These are phyloP conservation scores for Oceanites oceanicus DNA, from an alignment of 2,113 vertebrate genomes.

Conservation along the genomic window DNA sequence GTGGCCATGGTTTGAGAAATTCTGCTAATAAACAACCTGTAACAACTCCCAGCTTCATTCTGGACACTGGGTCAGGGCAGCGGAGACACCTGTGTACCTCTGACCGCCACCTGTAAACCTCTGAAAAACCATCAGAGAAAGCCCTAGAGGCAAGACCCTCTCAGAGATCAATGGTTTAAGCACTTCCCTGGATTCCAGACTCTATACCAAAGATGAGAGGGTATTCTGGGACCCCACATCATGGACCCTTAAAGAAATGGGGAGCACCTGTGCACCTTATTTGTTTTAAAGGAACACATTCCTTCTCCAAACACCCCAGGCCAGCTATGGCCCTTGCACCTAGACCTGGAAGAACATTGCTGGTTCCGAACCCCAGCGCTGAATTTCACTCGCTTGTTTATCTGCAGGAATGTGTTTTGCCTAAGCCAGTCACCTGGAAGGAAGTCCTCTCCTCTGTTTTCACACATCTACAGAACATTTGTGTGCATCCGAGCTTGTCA, in stretches of 20 bases:
- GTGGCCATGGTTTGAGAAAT: not conserved
- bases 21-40: not conserved
- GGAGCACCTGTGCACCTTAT: not conserved
- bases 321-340: too few species aligned
- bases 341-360: too few species aligned
- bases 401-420: too few species aligned
- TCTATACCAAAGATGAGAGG: not conserved
- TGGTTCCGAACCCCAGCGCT: too few species aligned
- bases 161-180: not conserved
- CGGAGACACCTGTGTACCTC: not conserved
- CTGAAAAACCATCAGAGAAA: not conserved
- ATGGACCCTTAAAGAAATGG: not conserved
- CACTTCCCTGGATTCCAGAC: not conserved
- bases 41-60: not conserved
- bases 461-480: not conserved
- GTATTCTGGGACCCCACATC: not conserved
- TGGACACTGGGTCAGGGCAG: not conserved
- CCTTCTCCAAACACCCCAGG: not conserved
- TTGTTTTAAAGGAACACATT: not conserved
- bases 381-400: not conserved
- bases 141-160: not conserved
- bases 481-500: not conserved
- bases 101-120: too few species aligned
- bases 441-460: too few species aligned
- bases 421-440: too few species aligned